Percentiles rank a stretch among this genome's conserved stretches.
Evolutionary conservation across 2,113 vertebrate genomes (phyloP).

Genomic region (Myxocyprinus asiaticus): DNA sequence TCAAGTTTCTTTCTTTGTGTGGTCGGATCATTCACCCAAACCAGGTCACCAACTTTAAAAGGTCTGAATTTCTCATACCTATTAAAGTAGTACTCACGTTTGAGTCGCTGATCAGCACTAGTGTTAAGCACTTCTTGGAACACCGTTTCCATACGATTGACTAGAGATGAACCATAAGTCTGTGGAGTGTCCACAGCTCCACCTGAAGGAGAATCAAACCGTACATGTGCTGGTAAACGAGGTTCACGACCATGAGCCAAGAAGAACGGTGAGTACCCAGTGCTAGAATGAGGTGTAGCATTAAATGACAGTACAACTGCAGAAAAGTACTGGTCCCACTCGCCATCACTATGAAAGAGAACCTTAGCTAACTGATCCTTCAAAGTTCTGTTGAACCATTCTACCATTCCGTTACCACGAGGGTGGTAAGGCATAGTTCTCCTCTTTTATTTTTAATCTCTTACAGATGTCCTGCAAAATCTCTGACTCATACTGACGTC

Average conservation of each 20-base stretch:
- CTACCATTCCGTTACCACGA: neutral
- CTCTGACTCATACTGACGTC: neutral
- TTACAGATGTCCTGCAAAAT: neutral
- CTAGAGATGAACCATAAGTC: neutral
- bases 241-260: neutral
- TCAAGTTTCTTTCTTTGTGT: constrained; percentile 9
- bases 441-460: neutral
- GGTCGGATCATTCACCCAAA: neutral
- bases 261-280: neutral
- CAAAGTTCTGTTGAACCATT: neutral
- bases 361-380: neutral
- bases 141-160: neutral
- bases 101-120: neutral
- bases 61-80: neutral
- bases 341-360: neutral
- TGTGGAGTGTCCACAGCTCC: neutral
- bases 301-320: neutral
- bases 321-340: neutral
- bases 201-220: neutral
- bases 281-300: neutral
- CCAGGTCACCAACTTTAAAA: neutral
- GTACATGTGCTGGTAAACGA: neutral
- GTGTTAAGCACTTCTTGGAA: neutral
- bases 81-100: neutral
- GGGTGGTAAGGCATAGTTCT: neutral